Conservation (phyloP, 1,140 invertebrate genomes). For the Drosophila ercepeae region DNA sequence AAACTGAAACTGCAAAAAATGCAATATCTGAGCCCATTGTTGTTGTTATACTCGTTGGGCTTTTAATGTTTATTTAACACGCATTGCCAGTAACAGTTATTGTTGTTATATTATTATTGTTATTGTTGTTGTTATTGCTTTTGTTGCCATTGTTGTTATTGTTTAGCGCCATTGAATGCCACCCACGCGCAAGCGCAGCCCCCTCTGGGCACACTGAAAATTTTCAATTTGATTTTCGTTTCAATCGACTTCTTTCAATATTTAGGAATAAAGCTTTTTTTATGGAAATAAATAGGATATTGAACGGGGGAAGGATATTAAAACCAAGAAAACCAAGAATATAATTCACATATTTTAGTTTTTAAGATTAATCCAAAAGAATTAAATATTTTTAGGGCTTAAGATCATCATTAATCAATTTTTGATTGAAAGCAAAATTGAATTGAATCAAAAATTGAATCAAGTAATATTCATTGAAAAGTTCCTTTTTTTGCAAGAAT, state of each 20-base stretch:
- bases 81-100: slow-evolving; percentile 60
- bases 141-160: slow-evolving; percentile 19
- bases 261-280: not conserved
- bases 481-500: too few relatives aligned
- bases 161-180: slow-evolving; percentile 17
- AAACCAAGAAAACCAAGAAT: too few relatives aligned
- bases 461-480: too few relatives aligned
- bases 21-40: not conserved
- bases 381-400: too few relatives aligned
- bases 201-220: not conserved
- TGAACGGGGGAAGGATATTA: too few relatives aligned
- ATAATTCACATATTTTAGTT: too few relatives aligned
- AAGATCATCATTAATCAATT: too few relatives aligned
- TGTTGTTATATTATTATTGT: slow-evolving; percentile 31
- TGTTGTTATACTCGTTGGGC: slow-evolving; percentile 24
- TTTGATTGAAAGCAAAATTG: too few relatives aligned
- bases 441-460: too few relatives aligned
- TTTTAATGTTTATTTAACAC: slow-evolving; percentile 78
- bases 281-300: too few relatives aligned
- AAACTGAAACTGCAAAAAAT: not conserved
- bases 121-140: slow-evolving; percentile 10
- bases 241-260: not conserved
- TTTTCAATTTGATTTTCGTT: not conserved
- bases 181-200: slow-evolving; percentile 36
- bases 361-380: too few relatives aligned